A percentile compares a stretch with the other conserved stretches of the same genome.
Conservation (phyloP, 2,888 invertebrate species). For the Eristalis pertinax region DNA sequence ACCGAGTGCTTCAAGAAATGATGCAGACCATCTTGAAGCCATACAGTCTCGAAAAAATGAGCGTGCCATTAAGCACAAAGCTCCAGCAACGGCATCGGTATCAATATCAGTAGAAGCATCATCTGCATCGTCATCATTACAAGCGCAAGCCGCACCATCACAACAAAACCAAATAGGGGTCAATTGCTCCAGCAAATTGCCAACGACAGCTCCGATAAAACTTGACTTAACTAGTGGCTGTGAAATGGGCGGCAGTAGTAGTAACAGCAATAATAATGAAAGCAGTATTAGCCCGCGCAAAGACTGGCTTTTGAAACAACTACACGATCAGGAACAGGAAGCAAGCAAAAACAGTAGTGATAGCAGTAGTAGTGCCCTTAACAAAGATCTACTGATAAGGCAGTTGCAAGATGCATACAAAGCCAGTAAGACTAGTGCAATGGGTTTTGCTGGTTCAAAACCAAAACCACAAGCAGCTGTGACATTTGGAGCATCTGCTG, state of each 20-base stretch:
- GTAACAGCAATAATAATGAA: background rate
- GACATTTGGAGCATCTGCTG: slow-evolving; percentile 77
- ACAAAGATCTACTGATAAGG: background rate
- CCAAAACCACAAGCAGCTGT: slow-evolving; percentile 55
- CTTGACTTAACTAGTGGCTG: slow-evolving; percentile 31
- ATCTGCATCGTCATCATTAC: slow-evolving; percentile 8
- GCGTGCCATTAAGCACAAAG: background rate
- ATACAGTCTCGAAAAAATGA: background rate
- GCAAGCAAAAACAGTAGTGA: background rate
- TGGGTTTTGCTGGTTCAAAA: slow-evolving; percentile 15
- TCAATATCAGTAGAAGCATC: slow-evolving; percentile 57
- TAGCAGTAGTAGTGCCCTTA: background rate
- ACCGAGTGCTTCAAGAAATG: background rate
- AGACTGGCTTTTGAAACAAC: slow-evolving; percentile 13
- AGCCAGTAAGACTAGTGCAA: background rate
- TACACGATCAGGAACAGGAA: slow-evolving; percentile 2
- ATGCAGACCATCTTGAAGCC: background rate
- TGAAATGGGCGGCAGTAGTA: slow-evolving; percentile 30
- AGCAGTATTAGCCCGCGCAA: slow-evolving; percentile 12
- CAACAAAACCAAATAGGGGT: slow-evolving; percentile 3
- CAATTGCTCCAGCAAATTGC: slow-evolving; percentile 16
- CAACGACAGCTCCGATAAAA: slow-evolving; percentile 22
- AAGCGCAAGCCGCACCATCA: background rate
- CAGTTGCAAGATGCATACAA: background rate
- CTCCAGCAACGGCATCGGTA: background rate